These are phyloP conservation scores for Patella pellucida DNA, from an alignment of 2,888 invertebrate species.

Conservation along the genomic window DNA sequence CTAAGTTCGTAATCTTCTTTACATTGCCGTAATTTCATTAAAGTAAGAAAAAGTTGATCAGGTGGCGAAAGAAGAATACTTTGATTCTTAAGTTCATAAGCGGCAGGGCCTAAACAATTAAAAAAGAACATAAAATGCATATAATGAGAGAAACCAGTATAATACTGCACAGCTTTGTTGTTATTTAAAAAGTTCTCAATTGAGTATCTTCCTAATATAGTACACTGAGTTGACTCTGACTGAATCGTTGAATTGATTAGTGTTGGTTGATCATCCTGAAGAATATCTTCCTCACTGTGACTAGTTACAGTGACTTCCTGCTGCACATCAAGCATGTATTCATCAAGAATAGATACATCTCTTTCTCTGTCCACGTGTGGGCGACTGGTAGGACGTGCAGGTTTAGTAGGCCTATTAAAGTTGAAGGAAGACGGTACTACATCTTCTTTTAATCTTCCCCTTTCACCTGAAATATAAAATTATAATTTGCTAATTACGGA, in stretches of 20 bases:
- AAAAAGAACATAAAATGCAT: constrained; percentile 1
- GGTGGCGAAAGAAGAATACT: background rate
- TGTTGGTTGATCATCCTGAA: background rate
- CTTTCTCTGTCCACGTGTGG: too few relatives aligned
- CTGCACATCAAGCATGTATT: too few relatives aligned
- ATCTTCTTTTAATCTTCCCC: background rate
- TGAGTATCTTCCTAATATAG: background rate
- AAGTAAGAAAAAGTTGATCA: constrained; percentile 23
- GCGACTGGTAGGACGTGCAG: too few relatives aligned
- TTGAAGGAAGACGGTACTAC: background rate
- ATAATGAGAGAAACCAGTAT: background rate
- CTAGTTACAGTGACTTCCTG: too few relatives aligned
- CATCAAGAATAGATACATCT: too few relatives aligned
- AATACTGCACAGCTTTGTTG: background rate
- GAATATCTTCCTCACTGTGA: background rate
- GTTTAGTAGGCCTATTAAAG: too few relatives aligned
- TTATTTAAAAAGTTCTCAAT: background rate
- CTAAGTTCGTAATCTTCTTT: constrained; percentile 22
- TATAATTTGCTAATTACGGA: background rate
- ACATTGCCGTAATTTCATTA: constrained; percentile 18
- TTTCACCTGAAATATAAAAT: background rate
- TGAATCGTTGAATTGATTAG: background rate
- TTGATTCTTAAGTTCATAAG: background rate
- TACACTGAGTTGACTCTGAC: background rate
- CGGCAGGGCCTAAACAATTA: too few relatives aligned